A percentile compares a stretch with the other conserved stretches of the same genome.
phyloP scores from a whole-genome alignment of 2,113 vertebrate genomes.

The Gadus macrocephalus region DNA sequence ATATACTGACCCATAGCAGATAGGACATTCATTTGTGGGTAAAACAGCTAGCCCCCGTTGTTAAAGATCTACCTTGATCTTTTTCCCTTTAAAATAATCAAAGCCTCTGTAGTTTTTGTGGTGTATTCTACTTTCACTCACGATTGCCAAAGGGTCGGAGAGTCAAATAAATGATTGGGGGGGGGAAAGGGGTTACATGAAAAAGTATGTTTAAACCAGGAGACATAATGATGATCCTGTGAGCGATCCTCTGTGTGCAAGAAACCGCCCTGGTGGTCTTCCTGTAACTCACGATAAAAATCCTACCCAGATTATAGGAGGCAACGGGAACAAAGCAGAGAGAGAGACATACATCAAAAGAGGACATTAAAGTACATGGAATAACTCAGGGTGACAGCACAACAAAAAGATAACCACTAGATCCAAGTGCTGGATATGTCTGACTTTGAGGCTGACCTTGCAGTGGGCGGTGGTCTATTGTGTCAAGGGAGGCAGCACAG shows the following conservation, averaged over 20 bases:
- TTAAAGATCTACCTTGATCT: too few relatives aligned
- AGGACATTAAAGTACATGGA: constrained; percentile 62
- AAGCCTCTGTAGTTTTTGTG: too few relatives aligned
- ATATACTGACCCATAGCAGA: too few relatives aligned
- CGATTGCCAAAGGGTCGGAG: too few relatives aligned
- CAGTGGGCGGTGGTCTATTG: constrained; percentile 42
- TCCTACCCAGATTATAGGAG: constrained; percentile 33
- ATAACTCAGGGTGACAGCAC: constrained; percentile 64
- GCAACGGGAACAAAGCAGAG: constrained; percentile 27
- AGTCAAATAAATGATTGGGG: background rate
- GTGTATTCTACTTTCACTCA: too few relatives aligned
- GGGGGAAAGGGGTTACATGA: constrained; percentile 8
- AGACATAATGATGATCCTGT: constrained; percentile 19
- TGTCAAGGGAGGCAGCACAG: constrained; percentile 34
- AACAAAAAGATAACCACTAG: constrained; percentile 65
- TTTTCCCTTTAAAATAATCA: too few relatives aligned
- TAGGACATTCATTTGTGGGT: too few relatives aligned
- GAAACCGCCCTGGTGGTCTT: constrained; percentile 20
- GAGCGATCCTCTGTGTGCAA: background rate
- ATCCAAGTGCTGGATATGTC: constrained; percentile 54
- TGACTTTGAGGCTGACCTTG: constrained; percentile 68
- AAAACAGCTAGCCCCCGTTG: too few relatives aligned
- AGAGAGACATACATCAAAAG: constrained; percentile 60
- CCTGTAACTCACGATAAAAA: constrained; percentile 34
- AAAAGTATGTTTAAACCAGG: constrained; percentile 34